Evolutionary conservation across 2,888 invertebrate genomes (phyloP), one percentile per base, ranked within the genome.

Genomic region (Callimorpha dominula): DNA sequence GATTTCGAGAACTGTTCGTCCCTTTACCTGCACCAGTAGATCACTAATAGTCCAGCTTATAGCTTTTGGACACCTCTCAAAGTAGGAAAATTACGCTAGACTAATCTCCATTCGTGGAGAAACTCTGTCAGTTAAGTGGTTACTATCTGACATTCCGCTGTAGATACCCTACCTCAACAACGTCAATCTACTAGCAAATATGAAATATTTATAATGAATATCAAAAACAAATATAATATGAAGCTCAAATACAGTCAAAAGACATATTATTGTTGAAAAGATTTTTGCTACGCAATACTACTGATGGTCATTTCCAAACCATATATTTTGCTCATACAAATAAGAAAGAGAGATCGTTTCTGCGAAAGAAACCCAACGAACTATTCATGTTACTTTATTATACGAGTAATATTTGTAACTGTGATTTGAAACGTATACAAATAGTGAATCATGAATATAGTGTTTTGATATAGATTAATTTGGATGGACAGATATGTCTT

Each of bases 251-350:
- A 11, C 5, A 20, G 11, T 20, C 11, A 57, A 57, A 20, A 65
- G 65, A 49, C 49, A 50, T 31, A 50, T 31, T 50, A 9, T 49
- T 65, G 40, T 50, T 65, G 65, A 65, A 17, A 40, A 65, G 65
- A 65, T 40, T 65, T 50, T 50, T 40, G 7, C 50, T 50, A 65
- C 65, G 20, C 50, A 40, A 65, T 65, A 50, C 43, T 9, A 65
- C 17, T 50, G 40, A 40, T 65, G 65, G 50, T 50, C 50, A 50
- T 50, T 65, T 65, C 50, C 50, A 31, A 65, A 40, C 40, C 50
- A 65, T 76, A 82, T 73, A 72, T 65, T 80, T 73, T 76, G 62
- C 71, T 74, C 73, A 69, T 74, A 73, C 63, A 72, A 66, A 74
- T 64, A 73, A 64, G 63, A 79, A 72, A 64, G 71, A 66, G 70